Evolutionary conservation across 2,888 invertebrate species (phyloP), one percentile per base, ranked within the genome.

Genomic region (Choristoneura rosaceana): DNA sequence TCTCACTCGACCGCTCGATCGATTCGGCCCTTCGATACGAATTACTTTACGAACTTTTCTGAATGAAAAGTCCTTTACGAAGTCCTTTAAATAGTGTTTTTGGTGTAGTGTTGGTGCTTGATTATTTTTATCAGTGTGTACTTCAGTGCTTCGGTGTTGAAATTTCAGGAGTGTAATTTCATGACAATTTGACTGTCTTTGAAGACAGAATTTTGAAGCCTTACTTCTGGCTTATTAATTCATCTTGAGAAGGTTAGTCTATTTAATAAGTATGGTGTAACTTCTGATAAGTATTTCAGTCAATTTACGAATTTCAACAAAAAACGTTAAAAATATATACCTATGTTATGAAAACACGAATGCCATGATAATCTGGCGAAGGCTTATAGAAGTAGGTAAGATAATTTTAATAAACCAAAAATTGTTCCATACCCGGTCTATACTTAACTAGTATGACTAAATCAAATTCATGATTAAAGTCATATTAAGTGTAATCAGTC

Each of bases 11-110:
- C 80, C 86, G 87, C 89, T 86, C 84, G 82, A 85, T 86, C 82
- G 84, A 84, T 83, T 78, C 83, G 84, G 82, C 81, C 66, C 70
- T 63, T 64, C 73, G 74, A 70, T 70, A 60, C 85, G 82, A 87
- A 83, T 84, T 81, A 85, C 87, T 91, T 87, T 80, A 82, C 86
- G 81, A 77, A 83, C 89, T 92, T 92, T 92, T 91, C 91, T 92
- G 82, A 90, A 91, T 92, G 92, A 93, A 92, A 92, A 93, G 90
- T 87, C 76, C 76, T 83, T 80, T 82, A 88, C 52, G 52, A 85
- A 84, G 82, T 52, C 64, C 58, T 52, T 50, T 38, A 45, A 45
- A 69, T 3, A 62, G 55, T 17, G 65, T 73, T 38, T 3, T 38
- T 71, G 70, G 63, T 68, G 75, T 61, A 65, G 76, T 75, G 75